Evolutionary conservation across 2,888 invertebrate species (phyloP), one percentile per base, ranked within the genome.

Genomic region (Chrysotoxum bicinctum): DNA sequence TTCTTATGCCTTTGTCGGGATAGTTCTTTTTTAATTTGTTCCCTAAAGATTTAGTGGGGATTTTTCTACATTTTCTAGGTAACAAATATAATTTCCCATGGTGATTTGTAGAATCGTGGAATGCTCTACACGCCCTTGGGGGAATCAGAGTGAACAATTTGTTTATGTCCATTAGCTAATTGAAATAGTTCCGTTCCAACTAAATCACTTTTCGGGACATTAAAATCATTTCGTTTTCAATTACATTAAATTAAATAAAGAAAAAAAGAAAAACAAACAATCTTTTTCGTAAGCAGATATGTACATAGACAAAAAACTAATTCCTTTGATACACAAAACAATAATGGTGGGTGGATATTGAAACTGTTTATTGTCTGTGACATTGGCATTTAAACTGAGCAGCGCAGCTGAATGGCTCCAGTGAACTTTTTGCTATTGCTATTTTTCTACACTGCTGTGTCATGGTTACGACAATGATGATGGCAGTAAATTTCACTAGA

Each of bases 291-390:
- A 58, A 45, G 4, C 35, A 9, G 45, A 14, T 35, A 62, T 30
- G 32, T 0, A 9, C n/a, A 14, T 12, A 60, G 3, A 35, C 50
- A 50, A 45, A 23, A 60, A 26, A 21, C 45, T 26, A 50, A 32
- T 30, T 35, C 30, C 10, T 72, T 62, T 37, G 50, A 62, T 37
- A 60, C 9, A 9, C 16, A 21, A 9, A 35, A 76, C 26, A 56
- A 66, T 62, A 69, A 72, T 72, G 54, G 40, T 37, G 62, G 64
- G 52, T 56, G 70, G 78, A 84, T 80, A 84, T 84, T 66, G 75
- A 80, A 80, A 84, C 70, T 75, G 60, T 80, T 80, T 75, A 76
- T 80, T 80, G 80, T 75, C 66, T 75, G 45, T 37, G 58, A 60
- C 79, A 84, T 79, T 79, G 79, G 66, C 79, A 75, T 79, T 75